phyloP scores from a whole-genome alignment of 2,113 vertebrate species.

The Oryzias javanicus region DNA sequence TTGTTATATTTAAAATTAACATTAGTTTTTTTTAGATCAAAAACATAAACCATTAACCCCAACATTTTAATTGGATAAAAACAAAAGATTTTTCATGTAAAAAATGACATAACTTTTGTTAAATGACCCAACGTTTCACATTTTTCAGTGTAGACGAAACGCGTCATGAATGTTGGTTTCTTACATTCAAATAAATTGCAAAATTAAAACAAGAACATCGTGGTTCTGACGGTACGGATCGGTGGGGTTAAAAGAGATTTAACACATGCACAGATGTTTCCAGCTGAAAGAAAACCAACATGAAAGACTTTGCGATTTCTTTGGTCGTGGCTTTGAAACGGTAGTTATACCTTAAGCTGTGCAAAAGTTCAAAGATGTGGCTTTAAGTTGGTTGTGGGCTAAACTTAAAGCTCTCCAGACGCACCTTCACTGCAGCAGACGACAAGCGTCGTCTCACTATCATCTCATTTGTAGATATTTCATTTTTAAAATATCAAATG shows the following conservation, averaged over 20 bases:
- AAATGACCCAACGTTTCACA: no score
- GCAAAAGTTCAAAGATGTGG: not conserved
- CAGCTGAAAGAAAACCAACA: not conserved
- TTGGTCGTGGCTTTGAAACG: not conserved
- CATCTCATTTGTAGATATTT: constrained; percentile 35
- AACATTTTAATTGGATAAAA: no score
- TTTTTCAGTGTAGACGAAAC: no score
- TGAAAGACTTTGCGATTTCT: not conserved
- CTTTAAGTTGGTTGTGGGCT: no score
- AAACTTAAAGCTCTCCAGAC: not conserved
- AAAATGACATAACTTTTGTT: no score
- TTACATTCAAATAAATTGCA: not conserved
- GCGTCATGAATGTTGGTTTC: not conserved
- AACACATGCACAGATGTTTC: not conserved
- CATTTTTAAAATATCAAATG: not conserved
- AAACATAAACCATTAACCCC: no score
- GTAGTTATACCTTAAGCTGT: not conserved
- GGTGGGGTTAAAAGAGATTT: not conserved
- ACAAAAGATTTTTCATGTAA: no score
- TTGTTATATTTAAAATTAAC: no score
- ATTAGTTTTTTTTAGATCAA: no score
- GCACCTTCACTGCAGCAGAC: not conserved
- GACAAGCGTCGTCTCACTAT: not conserved
- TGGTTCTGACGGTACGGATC: not conserved
- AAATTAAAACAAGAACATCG: not conserved